These are phyloP conservation scores for Trichomycterus rosablanca DNA, from an alignment of 2,113 vertebrate genomes.

Conservation along the genomic window DNA sequence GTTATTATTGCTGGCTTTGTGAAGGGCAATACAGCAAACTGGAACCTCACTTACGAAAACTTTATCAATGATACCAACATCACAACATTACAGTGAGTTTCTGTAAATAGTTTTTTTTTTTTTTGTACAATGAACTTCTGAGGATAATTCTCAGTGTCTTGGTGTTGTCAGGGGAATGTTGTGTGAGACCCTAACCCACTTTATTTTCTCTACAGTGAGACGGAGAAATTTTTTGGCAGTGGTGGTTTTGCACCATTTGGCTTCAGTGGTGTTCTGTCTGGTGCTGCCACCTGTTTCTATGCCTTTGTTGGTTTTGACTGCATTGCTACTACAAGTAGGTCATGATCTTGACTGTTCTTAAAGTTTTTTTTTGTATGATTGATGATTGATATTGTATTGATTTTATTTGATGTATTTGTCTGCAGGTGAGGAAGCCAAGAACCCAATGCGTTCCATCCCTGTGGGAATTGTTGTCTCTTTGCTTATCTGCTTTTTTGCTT, in stretches of 20 bases:
- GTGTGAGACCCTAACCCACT: no score
- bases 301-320: conserved; percentile 97
- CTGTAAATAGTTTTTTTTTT: neutral
- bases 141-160: neutral
- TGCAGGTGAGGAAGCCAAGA: conserved; percentile 89
- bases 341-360: neutral
- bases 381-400: neutral
- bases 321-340: conserved; percentile 93
- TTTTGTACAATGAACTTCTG: neutral
- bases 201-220: conserved; percentile 33
- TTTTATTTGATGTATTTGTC: neutral
- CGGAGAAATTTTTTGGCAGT: conserved; percentile 59
- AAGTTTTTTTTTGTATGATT: no score
- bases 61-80: conserved; percentile 51
- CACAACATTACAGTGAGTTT: conserved; percentile 41
- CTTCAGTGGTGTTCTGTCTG: conserved; percentile 75
- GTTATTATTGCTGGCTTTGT: conserved; percentile 85
- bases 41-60: conserved; percentile 72
- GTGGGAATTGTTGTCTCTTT: conserved; percentile 88
- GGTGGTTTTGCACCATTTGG: conserved; percentile 91
- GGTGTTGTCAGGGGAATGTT: no score
- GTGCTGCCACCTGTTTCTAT: conserved; percentile 94
- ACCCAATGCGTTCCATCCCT: conserved; percentile 89
- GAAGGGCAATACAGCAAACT: conserved; percentile 81
- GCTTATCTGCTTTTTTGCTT: conserved; percentile 89